phyloP scores from a whole-genome alignment of 2,888 invertebrate genomes.

The Scaeva pyrastri region DNA sequence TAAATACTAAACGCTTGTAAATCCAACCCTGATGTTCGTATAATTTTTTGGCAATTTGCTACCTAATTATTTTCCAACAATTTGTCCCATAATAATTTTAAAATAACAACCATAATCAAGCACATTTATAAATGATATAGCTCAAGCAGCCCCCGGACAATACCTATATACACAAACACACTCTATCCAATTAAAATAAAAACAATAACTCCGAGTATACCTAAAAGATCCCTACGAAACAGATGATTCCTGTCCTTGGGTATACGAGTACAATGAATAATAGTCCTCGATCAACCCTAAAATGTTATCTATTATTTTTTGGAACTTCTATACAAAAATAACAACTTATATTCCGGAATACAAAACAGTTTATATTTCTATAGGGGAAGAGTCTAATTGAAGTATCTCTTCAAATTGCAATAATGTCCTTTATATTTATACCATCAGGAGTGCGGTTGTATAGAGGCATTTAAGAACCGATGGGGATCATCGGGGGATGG shows the following conservation, averaged over 20 bases:
- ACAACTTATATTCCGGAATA: not conserved
- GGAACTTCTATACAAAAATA: not conserved
- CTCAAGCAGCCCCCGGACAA: not conserved
- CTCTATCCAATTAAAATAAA: not conserved
- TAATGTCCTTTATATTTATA: conserved; percentile 29
- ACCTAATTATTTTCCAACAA: not conserved
- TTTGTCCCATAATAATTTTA: not conserved
- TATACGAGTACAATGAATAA: not conserved
- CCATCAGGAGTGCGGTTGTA: too few relatives aligned
- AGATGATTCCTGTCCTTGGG: not conserved
- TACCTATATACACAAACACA: not conserved
- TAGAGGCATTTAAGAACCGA: not conserved
- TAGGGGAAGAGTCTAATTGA: conserved; percentile 51
- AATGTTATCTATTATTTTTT: not conserved
- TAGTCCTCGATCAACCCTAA: conserved; percentile 1
- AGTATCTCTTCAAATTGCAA: conserved; percentile 49
- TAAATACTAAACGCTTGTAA: too few relatives aligned
- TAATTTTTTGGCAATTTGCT: not conserved
- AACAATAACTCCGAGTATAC: not conserved
- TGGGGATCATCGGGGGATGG: not conserved
- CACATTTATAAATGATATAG: not conserved
- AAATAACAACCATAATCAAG: not conserved
- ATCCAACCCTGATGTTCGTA: too few relatives aligned
- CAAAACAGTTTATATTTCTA: not conserved
- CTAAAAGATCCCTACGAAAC: not conserved